Evolutionary conservation across 1,140 invertebrate genomes (phyloP).

Genomic region (Metopolophium dirhodum): DNA sequence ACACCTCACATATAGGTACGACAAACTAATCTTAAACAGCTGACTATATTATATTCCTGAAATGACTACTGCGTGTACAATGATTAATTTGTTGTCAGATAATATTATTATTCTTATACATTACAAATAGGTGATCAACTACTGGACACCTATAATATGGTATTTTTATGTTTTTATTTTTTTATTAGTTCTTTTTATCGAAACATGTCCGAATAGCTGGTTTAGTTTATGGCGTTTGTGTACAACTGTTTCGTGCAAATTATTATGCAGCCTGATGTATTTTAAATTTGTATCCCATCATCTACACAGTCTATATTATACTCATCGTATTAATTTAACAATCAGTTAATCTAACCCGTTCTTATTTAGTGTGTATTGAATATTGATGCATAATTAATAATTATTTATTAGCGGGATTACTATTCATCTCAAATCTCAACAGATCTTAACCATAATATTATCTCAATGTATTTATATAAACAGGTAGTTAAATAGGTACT

Average conservation of each 20-base stretch:
- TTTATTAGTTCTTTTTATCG: not conserved
- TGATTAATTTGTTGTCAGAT: not conserved
- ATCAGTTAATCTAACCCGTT: not conserved
- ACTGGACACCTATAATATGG: not conserved
- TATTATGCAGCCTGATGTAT: not conserved
- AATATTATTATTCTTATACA: too few relatives aligned
- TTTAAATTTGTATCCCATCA: not conserved
- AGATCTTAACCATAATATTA: not conserved
- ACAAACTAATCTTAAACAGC: not conserved
- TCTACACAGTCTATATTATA: not conserved
- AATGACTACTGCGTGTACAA: not conserved
- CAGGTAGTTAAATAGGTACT: not conserved
- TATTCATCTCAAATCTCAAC: not conserved
- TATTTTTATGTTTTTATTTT: not conserved
- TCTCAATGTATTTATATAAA: not conserved
- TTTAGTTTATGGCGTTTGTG: not conserved
- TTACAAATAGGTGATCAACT: not conserved
- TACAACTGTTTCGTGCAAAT: not conserved
- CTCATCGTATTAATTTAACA: not conserved
- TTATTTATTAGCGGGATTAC: not conserved
- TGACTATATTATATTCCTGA: not conserved
- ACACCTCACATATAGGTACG: not conserved
- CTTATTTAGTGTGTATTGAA: not conserved
- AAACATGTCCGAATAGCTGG: not conserved
- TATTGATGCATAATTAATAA: not conserved